Conservation (phyloP, 2,797 vertebrate species). For the Oreortyx pictus region DNA sequence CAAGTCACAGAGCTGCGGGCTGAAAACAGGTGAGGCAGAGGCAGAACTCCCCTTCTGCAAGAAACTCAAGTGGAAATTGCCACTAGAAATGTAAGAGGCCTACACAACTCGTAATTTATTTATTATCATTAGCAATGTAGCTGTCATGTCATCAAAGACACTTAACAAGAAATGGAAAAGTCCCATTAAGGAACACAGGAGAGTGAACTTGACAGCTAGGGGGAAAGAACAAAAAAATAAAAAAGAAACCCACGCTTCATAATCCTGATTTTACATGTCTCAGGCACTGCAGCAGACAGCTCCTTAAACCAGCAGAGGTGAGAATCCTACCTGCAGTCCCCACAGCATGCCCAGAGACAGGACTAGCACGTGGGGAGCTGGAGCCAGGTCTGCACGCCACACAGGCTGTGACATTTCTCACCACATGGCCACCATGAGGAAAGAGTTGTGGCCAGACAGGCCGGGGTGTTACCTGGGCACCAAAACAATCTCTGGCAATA, state of each 20-base stretch:
- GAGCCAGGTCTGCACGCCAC: rapidly evolving
- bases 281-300: not conserved
- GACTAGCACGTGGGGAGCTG: no score
- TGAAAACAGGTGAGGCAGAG: not conserved
- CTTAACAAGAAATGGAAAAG: not conserved
- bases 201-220: not conserved
- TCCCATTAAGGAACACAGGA: not conserved
- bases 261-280: not conserved
- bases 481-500: no score
- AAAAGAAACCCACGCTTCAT: rapidly evolving
- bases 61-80: not conserved
- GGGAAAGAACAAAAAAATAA: rapidly evolving
- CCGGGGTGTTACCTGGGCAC: not conserved
- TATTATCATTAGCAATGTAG: not conserved
- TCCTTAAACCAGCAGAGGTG: not conserved
- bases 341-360: not conserved
- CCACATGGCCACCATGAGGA: not conserved
- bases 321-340: not conserved
- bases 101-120: not conserved
- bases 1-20: not conserved
- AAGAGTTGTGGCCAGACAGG: no score
- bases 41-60: not conserved
- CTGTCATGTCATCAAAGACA: not conserved
- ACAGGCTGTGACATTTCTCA: not conserved
- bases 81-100: not conserved